A percentile compares a stretch with the other conserved stretches of the same genome.
Evolutionary conservation across 2,797 vertebrate species (phyloP).

Genomic region (Helostoma temminkii): DNA sequence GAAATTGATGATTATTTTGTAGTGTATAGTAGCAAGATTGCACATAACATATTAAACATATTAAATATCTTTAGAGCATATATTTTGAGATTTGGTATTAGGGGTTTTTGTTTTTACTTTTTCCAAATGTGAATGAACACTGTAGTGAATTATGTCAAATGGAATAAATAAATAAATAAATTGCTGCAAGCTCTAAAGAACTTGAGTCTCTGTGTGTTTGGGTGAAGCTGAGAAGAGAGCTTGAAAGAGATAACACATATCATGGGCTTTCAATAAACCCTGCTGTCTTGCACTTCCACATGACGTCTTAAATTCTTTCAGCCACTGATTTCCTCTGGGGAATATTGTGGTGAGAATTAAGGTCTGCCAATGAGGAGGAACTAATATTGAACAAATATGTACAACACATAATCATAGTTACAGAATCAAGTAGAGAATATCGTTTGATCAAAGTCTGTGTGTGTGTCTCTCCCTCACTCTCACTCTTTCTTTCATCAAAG

Average conservation of each 20-base stretch:
- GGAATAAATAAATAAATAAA: too few species aligned
- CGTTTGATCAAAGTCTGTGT: slow-evolving; percentile 19
- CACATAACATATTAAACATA: neutral
- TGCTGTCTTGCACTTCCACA: slow-evolving; percentile 25
- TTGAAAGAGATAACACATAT: slow-evolving; percentile 40
- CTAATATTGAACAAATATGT: neutral
- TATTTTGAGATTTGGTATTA: neutral
- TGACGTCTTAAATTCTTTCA: slow-evolving; percentile 46
- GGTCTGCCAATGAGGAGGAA: slow-evolving; percentile 30
- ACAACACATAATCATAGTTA: slow-evolving; percentile 19
- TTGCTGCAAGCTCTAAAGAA: slow-evolving; percentile 26
- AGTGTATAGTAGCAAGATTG: neutral
- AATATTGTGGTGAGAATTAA: slow-evolving; percentile 35
- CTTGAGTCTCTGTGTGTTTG: slow-evolving; percentile 25
- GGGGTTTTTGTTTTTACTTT: neutral
- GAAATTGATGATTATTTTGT: slow-evolving; percentile 12
- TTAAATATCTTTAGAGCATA: neutral
- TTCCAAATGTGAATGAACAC: neutral
- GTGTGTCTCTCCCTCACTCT: neutral
- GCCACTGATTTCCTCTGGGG: slow-evolving; percentile 35
- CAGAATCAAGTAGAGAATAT: slow-evolving; percentile 8
- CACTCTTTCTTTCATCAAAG: slow-evolving; percentile 21
- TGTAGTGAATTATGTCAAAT: slow-evolving; percentile 9
- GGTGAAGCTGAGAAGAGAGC: slow-evolving; percentile 48
- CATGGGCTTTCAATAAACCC: slow-evolving; percentile 43